Evolutionary conservation across 1,140 invertebrate genomes (phyloP), one percentile per base, ranked within the genome.

Genomic region (Drosophila sp.): DNA sequence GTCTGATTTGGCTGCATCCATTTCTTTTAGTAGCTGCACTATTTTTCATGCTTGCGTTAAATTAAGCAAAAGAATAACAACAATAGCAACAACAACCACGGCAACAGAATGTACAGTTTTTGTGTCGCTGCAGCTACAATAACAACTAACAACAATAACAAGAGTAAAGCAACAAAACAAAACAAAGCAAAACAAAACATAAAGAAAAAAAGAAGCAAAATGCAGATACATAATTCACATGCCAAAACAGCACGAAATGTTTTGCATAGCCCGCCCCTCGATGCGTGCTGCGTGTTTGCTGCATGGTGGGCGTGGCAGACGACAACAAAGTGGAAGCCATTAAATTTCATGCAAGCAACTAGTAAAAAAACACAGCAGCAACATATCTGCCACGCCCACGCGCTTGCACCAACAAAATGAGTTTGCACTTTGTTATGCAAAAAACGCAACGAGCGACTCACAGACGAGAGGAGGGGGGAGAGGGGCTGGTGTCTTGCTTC

Each of bases 341-440:
- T 89, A 89, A 89, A 89, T 89, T 89, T 89, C 80, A 89, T 89
- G 80, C 84, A 89, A 79, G 79, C 82, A 89, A 89, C 84, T 86
- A 72, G 78, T 86, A 13, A 53, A 51, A 16, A 50, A 45, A 56
- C 38, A 36, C 41, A 72, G 46, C 46, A 58, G 64, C 29, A 66
- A 73, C 65, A 63, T 77, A 80, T 59, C 65, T 89, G 84, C 84
- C 84, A 89, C 83, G 80, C 83, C 83, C 79, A 87, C 79, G 69
- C 51, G 72, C 78, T 81, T 78, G 82, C 61, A 76, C 11, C 59
- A 50, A 57, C 67, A 76, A 89, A 89, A 89, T 89, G 83, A 89
- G 83, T 82, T 89, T 83, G 80, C 83, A 89, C 80, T 89, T 89
- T 87, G 83, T 89, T 76, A 89, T 89, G 84, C 79, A 89, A 89